These are phyloP conservation scores for Acanthosepion lycidas DNA, from an alignment of 2,888 invertebrate genomes.

Conservation along the genomic window DNA sequence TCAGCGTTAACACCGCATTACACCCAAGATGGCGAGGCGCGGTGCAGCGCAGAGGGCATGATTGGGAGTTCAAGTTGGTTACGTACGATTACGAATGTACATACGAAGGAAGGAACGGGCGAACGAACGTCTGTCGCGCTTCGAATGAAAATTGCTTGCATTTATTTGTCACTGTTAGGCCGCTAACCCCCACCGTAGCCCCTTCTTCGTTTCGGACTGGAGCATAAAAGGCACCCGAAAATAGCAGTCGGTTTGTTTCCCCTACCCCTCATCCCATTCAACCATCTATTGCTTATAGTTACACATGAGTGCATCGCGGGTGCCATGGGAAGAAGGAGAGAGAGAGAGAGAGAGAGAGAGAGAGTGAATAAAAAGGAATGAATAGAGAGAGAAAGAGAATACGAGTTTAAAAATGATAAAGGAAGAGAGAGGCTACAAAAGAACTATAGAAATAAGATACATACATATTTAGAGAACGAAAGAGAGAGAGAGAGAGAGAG, in stretches of 20 bases:
- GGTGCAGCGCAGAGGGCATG: neutral
- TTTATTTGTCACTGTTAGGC: conserved; percentile 12
- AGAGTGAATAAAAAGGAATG: neutral
- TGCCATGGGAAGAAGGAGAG: neutral
- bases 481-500: neutral
- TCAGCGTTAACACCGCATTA: neutral
- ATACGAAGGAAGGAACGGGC: neutral
- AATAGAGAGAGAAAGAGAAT: neutral
- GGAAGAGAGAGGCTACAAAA: neutral
- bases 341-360: neutral
- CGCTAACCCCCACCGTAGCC: neutral
- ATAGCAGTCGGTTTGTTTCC: neutral
- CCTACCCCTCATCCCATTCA: neutral
- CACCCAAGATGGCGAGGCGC: conserved; percentile 7
- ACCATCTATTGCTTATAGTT: neutral
- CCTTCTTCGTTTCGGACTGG: conserved; percentile 21
- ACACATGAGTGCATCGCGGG: conserved; percentile 33
- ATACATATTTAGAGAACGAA: neutral
- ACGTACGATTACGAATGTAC: conserved; percentile 33
- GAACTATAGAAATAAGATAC: too few species aligned
- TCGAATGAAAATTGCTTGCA: conserved; percentile 33
- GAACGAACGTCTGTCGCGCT: conserved; percentile 16
- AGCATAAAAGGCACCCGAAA: conserved; percentile 21
- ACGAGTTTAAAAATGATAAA: neutral
- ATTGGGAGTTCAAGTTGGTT: neutral